A percentile compares a stretch with the other conserved stretches of the same genome.
Conservation (phyloP, 2,888 invertebrate genomes). For the Catocala sponsa region DNA sequence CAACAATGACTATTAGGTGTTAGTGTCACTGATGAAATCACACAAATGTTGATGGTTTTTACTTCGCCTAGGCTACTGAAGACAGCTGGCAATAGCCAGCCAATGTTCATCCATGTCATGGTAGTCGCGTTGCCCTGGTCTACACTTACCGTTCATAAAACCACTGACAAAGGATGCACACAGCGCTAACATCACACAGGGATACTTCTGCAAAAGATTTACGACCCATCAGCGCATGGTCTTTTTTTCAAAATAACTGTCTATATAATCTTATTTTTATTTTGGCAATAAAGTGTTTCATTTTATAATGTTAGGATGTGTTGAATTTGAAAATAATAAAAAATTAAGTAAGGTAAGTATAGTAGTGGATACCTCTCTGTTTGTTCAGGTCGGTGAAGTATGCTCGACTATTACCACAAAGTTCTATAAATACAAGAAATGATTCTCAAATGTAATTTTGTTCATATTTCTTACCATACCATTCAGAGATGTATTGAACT, state of each 20-base stretch:
- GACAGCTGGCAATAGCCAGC: slow-evolving; percentile 65
- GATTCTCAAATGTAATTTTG: slow-evolving; percentile 87
- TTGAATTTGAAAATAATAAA: slow-evolving; percentile 66
- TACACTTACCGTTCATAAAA: slow-evolving; percentile 91
- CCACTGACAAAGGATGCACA: slow-evolving; percentile 89
- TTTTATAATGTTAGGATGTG: slow-evolving; percentile 58
- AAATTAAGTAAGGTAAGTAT: slow-evolving; percentile 81
- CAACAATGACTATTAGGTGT: slow-evolving; percentile 61
- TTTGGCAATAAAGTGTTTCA: slow-evolving; percentile 34
- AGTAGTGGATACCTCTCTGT: slow-evolving; percentile 87
- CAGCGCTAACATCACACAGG: slow-evolving; percentile 91
- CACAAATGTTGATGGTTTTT: slow-evolving; percentile 70
- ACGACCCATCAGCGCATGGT: slow-evolving; percentile 91
- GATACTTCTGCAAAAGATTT: slow-evolving; percentile 94
- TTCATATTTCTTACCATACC: slow-evolving; percentile 65
- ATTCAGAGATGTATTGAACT: slow-evolving; percentile 70
- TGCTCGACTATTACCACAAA: slow-evolving; percentile 89
- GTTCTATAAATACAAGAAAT: slow-evolving; percentile 89
- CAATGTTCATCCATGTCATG: slow-evolving; percentile 70
- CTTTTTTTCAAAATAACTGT: slow-evolving; percentile 70
- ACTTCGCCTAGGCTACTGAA: slow-evolving; percentile 75
- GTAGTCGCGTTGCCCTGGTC: slow-evolving; percentile 81
- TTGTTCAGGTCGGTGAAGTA: slow-evolving; percentile 88
- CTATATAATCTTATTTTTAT: slow-evolving; percentile 55
- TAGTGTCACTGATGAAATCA: slow-evolving; percentile 67